Evolutionary conservation across 2,888 invertebrate species (phyloP).

Genomic region (Mactromeris polynyma): DNA sequence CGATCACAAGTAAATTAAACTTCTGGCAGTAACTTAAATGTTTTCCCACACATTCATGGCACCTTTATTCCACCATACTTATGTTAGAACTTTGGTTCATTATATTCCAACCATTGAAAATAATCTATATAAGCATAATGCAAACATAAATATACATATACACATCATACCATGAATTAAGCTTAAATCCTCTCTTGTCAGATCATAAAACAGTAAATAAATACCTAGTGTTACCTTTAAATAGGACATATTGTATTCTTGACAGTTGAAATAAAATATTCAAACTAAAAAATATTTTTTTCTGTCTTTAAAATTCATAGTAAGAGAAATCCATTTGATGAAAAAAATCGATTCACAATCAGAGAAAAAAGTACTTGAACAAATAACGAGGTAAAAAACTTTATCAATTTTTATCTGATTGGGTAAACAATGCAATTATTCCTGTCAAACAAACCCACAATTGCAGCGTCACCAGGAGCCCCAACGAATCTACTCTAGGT

Average conservation of each 20-base stretch:
- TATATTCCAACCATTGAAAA: not conserved
- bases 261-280: slow-evolving; percentile 3
- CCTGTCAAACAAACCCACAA: slow-evolving; percentile 34
- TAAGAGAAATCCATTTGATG: not conserved
- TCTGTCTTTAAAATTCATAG: not conserved
- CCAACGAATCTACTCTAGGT: slow-evolving; percentile 48
- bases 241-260: not conserved
- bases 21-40: no score
- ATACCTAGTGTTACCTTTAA: not conserved
- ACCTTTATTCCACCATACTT: no score
- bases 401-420: slow-evolving; percentile 47
- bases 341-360: slow-evolving; percentile 10
- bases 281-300: not conserved
- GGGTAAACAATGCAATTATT: slow-evolving; percentile 38
- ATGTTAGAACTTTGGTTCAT: no score
- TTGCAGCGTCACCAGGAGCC: not conserved
- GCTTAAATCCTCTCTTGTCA: not conserved
- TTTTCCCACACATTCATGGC: no score
- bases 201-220: not conserved
- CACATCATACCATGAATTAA: not conserved
- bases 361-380: slow-evolving; percentile 15
- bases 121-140: not conserved
- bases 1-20: no score
- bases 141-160: not conserved
- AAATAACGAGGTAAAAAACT: not conserved